phyloP scores from a whole-genome alignment of 2,797 vertebrate species.

The Centropyge bicolor region DNA sequence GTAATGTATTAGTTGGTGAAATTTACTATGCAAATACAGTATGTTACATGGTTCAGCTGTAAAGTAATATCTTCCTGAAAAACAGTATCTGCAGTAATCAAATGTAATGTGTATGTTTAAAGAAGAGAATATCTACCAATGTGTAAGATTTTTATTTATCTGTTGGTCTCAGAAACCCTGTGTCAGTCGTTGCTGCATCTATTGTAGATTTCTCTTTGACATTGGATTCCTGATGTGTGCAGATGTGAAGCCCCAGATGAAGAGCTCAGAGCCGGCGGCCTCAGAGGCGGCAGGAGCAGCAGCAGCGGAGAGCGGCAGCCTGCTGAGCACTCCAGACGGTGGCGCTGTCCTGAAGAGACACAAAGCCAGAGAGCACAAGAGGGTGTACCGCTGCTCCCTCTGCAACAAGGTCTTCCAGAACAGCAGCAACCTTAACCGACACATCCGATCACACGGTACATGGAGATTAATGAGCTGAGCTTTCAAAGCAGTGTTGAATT shows the following conservation, averaged over 20 bases:
- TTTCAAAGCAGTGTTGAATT: too few species aligned
- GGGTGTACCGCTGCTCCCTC: slow-evolving; percentile 93
- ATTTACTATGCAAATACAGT: background rate
- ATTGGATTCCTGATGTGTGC: slow-evolving; percentile 15
- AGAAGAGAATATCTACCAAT: too few species aligned
- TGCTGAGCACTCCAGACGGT: slow-evolving; percentile 44
- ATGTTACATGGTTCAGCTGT: background rate
- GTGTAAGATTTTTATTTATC: too few species aligned
- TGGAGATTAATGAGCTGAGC: accelerated
- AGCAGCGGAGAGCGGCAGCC: slow-evolving; percentile 53
- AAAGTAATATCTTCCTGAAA: background rate
- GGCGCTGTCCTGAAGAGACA: slow-evolving; percentile 67
- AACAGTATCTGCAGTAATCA: background rate
- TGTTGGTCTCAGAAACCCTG: background rate
- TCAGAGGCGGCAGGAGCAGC: slow-evolving; percentile 21
- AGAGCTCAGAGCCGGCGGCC: slow-evolving; percentile 28
- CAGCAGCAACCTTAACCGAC: slow-evolving; percentile 99
- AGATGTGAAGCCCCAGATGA: slow-evolving; percentile 63
- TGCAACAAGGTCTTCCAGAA: slow-evolving; percentile 98
- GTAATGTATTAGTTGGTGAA: background rate
- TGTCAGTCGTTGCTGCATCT: background rate
- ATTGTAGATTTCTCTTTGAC: slow-evolving; percentile 1
- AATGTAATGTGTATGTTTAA: background rate
- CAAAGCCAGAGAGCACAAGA: slow-evolving; percentile 92
- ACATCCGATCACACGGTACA: slow-evolving; percentile 95